A percentile compares a stretch with the other conserved stretches of the same genome.
phyloP scores from a whole-genome alignment of 2,888 invertebrate genomes.

The Apamea sordens region DNA sequence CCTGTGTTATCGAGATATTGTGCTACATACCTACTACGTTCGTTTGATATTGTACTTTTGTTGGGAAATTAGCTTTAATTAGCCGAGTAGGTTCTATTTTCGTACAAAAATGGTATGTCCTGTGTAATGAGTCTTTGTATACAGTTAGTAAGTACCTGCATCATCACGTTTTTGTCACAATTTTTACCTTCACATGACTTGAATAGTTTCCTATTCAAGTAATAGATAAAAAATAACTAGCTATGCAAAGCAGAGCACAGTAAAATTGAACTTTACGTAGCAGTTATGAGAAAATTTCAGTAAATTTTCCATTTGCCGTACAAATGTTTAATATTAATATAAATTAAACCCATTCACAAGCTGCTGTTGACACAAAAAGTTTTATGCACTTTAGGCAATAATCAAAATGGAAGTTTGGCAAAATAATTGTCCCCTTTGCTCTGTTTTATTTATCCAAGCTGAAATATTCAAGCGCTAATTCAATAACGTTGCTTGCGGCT shows the following conservation, averaged over 20 bases:
- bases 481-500: conserved; percentile 80
- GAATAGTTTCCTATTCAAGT: background rate
- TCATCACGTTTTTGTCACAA: background rate
- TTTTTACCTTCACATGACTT: background rate
- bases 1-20: conserved; percentile 41
- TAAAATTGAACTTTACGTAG: conserved; percentile 15
- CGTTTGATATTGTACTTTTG: conserved; percentile 45
- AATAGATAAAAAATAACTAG: background rate
- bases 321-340: conserved; percentile 52
- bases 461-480: conserved; percentile 86
- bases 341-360: conserved; percentile 61
- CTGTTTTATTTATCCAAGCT: conserved; percentile 82
- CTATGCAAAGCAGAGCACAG: background rate
- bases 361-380: conserved; percentile 75
- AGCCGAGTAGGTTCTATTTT: conserved; percentile 29
- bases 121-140: background rate
- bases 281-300: conserved; percentile 26
- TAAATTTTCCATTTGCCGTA: conserved; percentile 34
- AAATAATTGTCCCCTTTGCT: conserved; percentile 74
- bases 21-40: conserved; percentile 27
- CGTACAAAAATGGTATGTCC: background rate
- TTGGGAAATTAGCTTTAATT: conserved; percentile 54
- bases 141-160: too few species aligned
- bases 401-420: conserved; percentile 67
- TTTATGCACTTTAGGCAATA: conserved; percentile 73